Evolutionary conservation across 2,113 vertebrate genomes (phyloP).

Genomic region (Coryphaenoides rupestris): DNA sequence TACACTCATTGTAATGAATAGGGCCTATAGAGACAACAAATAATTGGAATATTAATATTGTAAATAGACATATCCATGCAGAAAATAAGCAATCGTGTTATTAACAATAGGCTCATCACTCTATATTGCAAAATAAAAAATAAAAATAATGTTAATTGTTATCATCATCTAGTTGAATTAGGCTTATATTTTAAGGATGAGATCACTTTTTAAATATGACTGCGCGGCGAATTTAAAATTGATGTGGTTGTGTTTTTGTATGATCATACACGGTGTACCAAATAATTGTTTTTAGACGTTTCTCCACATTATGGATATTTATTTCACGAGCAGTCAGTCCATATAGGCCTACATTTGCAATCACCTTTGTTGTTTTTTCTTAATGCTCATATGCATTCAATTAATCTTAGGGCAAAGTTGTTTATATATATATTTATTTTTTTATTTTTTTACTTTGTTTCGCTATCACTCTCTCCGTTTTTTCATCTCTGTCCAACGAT

Average conservation of each 20-base stretch:
- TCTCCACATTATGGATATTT: neutral
- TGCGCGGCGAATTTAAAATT: too few relatives aligned
- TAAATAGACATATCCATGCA: neutral
- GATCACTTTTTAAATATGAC: too few relatives aligned
- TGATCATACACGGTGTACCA: neutral
- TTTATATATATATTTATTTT: conserved; percentile 58
- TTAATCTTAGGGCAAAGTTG: conserved; percentile 70
- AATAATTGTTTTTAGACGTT: neutral
- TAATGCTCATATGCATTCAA: conserved; percentile 71
- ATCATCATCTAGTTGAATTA: neutral
- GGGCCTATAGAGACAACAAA: neutral
- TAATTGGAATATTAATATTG: neutral
- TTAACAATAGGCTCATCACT: too few relatives aligned
- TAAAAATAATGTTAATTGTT: neutral
- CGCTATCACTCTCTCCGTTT: conserved; percentile 65
- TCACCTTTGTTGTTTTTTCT: conserved; percentile 60
- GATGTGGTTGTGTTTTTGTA: too few relatives aligned
- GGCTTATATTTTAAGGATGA: too few relatives aligned
- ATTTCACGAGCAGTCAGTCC: conserved; percentile 41
- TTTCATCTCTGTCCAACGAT: conserved; percentile 79
- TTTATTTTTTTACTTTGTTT: conserved; percentile 64
- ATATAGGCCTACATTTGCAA: conserved; percentile 47
- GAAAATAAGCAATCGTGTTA: too few relatives aligned
- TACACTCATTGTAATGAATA: neutral
- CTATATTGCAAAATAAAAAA: neutral